These are phyloP conservation scores for Diorhabda carinulata DNA, from an alignment of 1,140 invertebrate species.

Conservation along the genomic window DNA sequence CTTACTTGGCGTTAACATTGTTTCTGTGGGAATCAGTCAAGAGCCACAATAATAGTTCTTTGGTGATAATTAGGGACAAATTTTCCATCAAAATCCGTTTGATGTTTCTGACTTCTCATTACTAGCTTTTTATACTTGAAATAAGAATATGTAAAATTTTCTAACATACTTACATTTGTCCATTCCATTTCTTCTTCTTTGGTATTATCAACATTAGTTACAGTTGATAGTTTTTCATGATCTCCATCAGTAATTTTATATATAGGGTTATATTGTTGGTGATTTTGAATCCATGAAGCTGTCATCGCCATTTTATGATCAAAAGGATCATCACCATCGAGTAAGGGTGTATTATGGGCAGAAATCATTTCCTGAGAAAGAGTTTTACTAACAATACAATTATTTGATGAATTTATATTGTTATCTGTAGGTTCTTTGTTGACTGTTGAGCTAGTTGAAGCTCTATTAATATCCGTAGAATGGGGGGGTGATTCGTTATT, in stretches of 20 bases:
- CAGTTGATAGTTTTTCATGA: background rate
- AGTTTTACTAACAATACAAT: background rate
- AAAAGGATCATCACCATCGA: background rate
- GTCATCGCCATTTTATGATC: constrained; percentile 9
- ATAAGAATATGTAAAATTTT: too few relatives aligned
- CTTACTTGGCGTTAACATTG: too few relatives aligned
- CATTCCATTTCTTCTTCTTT: constrained; percentile 11
- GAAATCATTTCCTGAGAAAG: background rate
- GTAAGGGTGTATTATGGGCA: background rate
- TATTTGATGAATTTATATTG: background rate
- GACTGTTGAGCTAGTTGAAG: background rate
- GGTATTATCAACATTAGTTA: background rate
- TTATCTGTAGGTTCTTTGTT: constrained; percentile 5
- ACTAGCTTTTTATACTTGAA: too few relatives aligned
- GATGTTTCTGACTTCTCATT: too few relatives aligned
- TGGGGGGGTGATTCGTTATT: background rate
- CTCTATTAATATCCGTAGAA: background rate
- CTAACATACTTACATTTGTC: constrained; percentile 14
- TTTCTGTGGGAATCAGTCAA: too few relatives aligned
- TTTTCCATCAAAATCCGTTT: too few relatives aligned
- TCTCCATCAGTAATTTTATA: background rate
- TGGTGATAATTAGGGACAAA: too few relatives aligned
- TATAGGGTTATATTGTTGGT: background rate
- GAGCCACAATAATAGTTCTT: too few relatives aligned
- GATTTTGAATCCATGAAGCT: constrained; percentile 8